phyloP scores from a whole-genome alignment of 2,113 vertebrate genomes.

The Oxyura jamaicensis region DNA sequence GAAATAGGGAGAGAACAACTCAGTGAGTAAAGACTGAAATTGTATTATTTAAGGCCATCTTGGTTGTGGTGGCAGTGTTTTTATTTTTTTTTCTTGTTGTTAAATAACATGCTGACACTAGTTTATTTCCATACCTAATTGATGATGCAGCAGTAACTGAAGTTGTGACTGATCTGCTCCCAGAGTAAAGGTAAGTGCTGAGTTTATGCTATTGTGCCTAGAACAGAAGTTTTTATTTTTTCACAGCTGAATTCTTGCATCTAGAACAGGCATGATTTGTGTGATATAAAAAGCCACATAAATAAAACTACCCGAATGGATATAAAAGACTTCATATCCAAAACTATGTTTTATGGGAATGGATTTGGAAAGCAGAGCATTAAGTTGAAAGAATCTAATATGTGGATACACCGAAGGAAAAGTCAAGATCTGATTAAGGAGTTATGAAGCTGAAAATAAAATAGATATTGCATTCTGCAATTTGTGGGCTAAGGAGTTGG shows the following conservation, averaged over 20 bases:
- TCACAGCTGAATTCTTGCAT: background rate
- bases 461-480: background rate
- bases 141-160: background rate
- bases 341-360: background rate
- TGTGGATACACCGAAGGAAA: background rate
- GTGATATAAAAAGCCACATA: background rate
- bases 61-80: background rate
- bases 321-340: background rate
- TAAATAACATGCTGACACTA: background rate
- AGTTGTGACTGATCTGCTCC: background rate
- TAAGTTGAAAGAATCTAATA: background rate
- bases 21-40: background rate
- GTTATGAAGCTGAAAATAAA: background rate
- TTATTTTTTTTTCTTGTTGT: background rate
- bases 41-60: background rate
- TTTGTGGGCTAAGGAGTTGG: background rate
- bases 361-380: background rate
- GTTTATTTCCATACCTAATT: background rate
- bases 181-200: background rate
- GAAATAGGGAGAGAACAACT: background rate
- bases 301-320: background rate
- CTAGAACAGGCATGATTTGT: background rate
- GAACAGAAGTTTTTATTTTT: background rate
- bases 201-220: background rate
- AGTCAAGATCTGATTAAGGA: background rate